These are phyloP conservation scores for Oxyscelio sp. DNA, from an alignment of 2,888 invertebrate species.

Conservation along the genomic window DNA sequence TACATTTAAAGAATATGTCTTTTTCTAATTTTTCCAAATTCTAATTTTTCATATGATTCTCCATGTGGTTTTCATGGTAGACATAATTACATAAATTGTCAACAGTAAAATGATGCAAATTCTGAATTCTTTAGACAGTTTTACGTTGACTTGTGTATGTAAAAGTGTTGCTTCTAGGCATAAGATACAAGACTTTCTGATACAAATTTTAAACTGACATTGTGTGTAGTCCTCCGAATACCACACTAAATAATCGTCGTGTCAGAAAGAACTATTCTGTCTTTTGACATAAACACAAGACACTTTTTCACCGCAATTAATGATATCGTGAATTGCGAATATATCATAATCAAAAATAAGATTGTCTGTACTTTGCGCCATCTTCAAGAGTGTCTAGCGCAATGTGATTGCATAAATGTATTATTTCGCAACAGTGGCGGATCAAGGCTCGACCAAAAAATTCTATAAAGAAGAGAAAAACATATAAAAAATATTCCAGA, in stretches of 20 bases:
- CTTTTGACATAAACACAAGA: slow-evolving; percentile 13
- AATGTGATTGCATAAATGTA: slow-evolving; percentile 65
- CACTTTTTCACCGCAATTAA: slow-evolving; percentile 25
- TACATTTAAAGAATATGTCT: no score
- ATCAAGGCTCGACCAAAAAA: slow-evolving; percentile 67
- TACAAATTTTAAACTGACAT: background rate
- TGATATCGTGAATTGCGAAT: slow-evolving; percentile 36
- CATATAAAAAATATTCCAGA: slow-evolving; percentile 2
- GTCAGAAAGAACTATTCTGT: slow-evolving; percentile 12
- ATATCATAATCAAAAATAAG: slow-evolving; percentile 48
- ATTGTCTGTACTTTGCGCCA: slow-evolving; percentile 40
- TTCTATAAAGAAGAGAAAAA: slow-evolving; percentile 25
- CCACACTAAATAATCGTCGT: background rate
- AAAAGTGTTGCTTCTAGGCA: no score
- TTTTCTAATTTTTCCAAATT: no score
- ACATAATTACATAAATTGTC: no score
- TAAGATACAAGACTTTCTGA: no score
- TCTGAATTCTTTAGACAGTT: no score
- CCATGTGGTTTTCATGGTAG: no score
- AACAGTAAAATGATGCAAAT: no score
- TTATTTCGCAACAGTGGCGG: slow-evolving; percentile 46
- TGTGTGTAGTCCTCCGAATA: background rate
- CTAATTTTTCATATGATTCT: no score
- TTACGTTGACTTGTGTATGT: no score
- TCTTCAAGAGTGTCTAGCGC: slow-evolving; percentile 48